Evolutionary conservation across 2,888 invertebrate genomes (phyloP), one percentile per base, ranked within the genome.

Genomic region (Timandra comae): DNA sequence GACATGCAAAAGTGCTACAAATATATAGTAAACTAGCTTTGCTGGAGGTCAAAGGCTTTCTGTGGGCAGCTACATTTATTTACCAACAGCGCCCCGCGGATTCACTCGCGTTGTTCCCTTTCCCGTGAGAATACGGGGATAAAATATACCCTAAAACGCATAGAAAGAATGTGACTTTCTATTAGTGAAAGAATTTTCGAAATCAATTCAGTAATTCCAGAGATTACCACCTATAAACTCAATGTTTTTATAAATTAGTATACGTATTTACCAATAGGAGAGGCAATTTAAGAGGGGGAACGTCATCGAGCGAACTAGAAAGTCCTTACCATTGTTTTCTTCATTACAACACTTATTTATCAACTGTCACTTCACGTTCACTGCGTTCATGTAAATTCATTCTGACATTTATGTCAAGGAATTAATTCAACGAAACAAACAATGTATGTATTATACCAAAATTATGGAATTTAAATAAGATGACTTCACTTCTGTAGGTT

Each of bases 31-130:
- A 69, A 62, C 64, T 61, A 64, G 73, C 70, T 71, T 66, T 72
- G 59, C 65, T 61, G 52, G 61, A 72, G 80, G 80, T 80, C 80
- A 77, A 77, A 80, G 76, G 78, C 78, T 80, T 79, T 80, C 76
- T 70, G 63, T 75, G 72, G 71, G 56, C 69, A 73, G 66, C 56
- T 47, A 44, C 50, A 16, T 16, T 16, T 3, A 16, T 16, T 57
- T 59, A 46, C 29, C 22, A 24, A n/a, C n/a, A n/a, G n/a, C n/a
- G n/a, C n/a, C n/a, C n/a, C n/a, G n/a, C n/a, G n/a, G n/a, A n/a
- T n/a, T n/a, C n/a, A n/a, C n/a, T n/a, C n/a, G n/a, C n/a, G n/a
- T n/a, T n/a, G n/a, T n/a, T n/a, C n/a, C n/a, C n/a, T n/a, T n/a
- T n/a, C n/a, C n/a, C n/a, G n/a, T n/a, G n/a, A n/a, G n/a, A n/a